These are phyloP conservation scores for Chaetodon trifasciatus DNA, from an alignment of 2,797 vertebrate genomes.

Conservation along the genomic window DNA sequence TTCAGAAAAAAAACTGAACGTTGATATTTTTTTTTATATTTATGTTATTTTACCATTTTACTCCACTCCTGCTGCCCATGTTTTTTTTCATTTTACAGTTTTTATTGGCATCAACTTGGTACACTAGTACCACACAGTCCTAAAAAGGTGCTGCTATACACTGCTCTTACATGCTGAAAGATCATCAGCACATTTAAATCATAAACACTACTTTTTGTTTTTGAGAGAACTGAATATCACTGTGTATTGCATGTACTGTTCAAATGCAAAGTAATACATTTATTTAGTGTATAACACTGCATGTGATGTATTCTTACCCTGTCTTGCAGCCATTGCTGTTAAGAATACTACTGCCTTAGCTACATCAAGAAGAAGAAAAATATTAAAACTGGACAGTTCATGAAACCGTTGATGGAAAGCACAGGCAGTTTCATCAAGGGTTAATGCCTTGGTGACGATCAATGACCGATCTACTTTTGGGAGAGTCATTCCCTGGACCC, in stretches of 20 bases:
- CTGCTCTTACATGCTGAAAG: not conserved
- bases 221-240: not conserved
- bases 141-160: too few relatives aligned
- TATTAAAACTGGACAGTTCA: conserved; percentile 39
- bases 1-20: not conserved
- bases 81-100: not conserved
- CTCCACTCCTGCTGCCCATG: not conserved
- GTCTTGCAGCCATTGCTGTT: conserved; percentile 1
- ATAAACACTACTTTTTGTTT: not conserved
- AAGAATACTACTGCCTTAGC: not conserved
- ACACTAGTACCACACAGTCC: not conserved
- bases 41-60: not conserved
- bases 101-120: not conserved
- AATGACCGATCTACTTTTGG: conserved; percentile 54
- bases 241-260: not conserved
- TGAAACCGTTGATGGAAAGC: conserved; percentile 47
- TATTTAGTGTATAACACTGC: not conserved
- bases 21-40: not conserved
- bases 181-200: not conserved
- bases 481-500: conserved; percentile 65
- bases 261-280: not conserved
- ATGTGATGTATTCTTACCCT: not conserved
- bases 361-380: conserved; percentile 24
- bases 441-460: conserved; percentile 65
- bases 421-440: conserved; percentile 61